Evolutionary conservation across 1,140 invertebrate genomes (phyloP).

Genomic region (Ceratina calcarata): DNA sequence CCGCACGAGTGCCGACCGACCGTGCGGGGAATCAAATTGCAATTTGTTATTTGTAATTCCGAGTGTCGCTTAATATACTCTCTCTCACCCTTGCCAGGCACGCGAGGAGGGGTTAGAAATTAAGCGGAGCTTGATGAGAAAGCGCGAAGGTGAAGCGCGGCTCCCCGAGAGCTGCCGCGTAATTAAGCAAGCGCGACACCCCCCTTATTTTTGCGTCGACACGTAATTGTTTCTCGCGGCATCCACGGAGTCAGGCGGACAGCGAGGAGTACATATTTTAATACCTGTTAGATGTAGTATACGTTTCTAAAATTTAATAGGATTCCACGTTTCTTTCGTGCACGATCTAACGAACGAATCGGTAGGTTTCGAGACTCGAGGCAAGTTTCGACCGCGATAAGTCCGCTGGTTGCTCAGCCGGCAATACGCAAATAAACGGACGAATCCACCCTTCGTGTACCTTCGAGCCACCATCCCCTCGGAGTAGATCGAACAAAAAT

Average conservation of each 20-base stretch:
- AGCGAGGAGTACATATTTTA: no score
- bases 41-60: constrained; percentile 82
- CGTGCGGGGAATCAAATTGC: constrained; percentile 77
- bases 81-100: constrained; percentile 48
- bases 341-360: no score
- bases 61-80: constrained; percentile 81
- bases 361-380: no score
- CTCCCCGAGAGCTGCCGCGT: background rate
- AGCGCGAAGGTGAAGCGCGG: constrained; percentile 60
- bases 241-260: no score
- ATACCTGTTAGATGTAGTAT: no score
- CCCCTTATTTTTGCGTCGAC: background rate
- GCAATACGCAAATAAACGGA: constrained; percentile 78
- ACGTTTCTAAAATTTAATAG: no score
- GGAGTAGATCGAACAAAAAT: constrained; percentile 77
- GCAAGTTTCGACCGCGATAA: constrained; percentile 53
- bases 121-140: constrained; percentile 66
- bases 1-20: constrained; percentile 44
- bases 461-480: constrained; percentile 23
- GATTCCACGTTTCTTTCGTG: no score
- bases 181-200: constrained; percentile 39
- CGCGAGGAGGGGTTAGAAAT: constrained; percentile 68
- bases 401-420: constrained; percentile 75
- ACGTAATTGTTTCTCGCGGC: constrained; percentile 22
- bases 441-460: constrained; percentile 23